phyloP scores from a whole-genome alignment of 2,888 invertebrate species.

The Synergus umbraculus region DNA sequence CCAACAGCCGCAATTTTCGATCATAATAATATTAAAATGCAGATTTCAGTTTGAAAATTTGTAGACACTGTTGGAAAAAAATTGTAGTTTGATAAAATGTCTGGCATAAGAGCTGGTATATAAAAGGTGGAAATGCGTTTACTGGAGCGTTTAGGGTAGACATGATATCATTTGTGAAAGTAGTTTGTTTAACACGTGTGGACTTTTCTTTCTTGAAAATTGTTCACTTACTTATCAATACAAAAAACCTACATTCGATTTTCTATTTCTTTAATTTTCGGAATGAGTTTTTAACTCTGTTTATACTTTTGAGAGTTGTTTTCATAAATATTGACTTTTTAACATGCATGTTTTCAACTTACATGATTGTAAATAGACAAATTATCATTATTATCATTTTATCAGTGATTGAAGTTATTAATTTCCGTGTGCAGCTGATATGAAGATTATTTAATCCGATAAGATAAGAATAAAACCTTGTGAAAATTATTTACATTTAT shows the following conservation, averaged over 20 bases:
- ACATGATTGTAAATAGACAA: neutral
- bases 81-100: no score
- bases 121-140: neutral
- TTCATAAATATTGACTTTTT: conserved; percentile 7
- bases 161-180: neutral
- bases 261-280: neutral
- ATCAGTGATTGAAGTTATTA: neutral
- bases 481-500: neutral
- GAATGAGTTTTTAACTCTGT: neutral
- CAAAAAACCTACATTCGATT: no score
- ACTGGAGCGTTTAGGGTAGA: neutral
- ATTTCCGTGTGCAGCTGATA: neutral
- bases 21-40: no score
- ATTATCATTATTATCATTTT: neutral
- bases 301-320: neutral
- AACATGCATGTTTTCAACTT: neutral
- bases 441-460: neutral
- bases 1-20: no score
- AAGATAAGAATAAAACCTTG: neutral
- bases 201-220: neutral
- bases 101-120: neutral
- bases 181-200: neutral
- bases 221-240: no score
- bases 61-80: no score
- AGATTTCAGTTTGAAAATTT: no score